Evolutionary conservation across 2,797 vertebrate genomes (phyloP), one percentile per base, ranked within the genome.

Genomic region (Tolypeutes matacus): DNA sequence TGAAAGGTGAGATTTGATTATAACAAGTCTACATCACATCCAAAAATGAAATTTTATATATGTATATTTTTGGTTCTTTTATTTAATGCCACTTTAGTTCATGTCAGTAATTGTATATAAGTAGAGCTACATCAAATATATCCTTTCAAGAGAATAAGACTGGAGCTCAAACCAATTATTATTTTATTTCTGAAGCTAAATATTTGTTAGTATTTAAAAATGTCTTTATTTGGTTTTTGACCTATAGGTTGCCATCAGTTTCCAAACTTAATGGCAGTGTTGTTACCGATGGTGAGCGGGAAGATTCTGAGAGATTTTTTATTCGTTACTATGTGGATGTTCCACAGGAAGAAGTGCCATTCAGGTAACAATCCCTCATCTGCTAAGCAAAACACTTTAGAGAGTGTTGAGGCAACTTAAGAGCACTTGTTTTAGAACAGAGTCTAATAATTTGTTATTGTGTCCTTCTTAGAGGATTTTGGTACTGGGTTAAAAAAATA

Each of bases 271-370:
- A 99, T 0, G 99, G 99, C 34, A 99, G 99, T 70, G 98, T 99
- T 11, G 99, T 99, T 95, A 98, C 98, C 0, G 98, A 99, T 0
- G 99, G 98, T 5, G 99, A 99, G 94, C 98, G 99, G 36, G 99
- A 99, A 97, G 99, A 99, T 85, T 99, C 99, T 0, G 99, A 99
- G 97, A 98, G 99, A n/a, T 99, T 99, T 98, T 99, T 99, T 98
- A 99, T 99, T 97, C 99, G 99, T 49, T 99, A 99, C 75, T 98
- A 99, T 97, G 98, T 99, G 97, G 99, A 99, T 96, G 98, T 98
- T 80, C 99, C 99, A 0, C 98, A 99, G 72, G 99, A 99, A 93
- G 99, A 99, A 93, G 99, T 99, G 1, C 99, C 99, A 3, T 98
- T 98, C 98, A 99, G 99, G 99, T 99, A 97, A 89, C 96, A 62